These are phyloP conservation scores for Orientallactaga bullata DNA, from an alignment of 2,113 vertebrate species.

Conservation along the genomic window DNA sequence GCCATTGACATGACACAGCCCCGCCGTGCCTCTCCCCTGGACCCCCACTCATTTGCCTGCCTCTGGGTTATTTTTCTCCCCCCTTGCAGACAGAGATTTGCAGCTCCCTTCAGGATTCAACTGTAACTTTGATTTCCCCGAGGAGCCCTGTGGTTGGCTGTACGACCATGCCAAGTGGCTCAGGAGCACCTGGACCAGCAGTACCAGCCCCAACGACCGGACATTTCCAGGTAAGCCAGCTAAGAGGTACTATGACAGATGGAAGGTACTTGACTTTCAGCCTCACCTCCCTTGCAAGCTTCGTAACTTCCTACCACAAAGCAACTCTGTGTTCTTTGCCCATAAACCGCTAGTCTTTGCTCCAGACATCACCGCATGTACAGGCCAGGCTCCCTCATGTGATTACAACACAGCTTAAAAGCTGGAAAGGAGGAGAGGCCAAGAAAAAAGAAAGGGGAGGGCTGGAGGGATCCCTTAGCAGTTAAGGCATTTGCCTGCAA, in stretches of 20 bases:
- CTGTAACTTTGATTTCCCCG: constrained; percentile 94
- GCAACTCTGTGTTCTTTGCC: constrained; percentile 25
- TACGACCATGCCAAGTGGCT: constrained; percentile 92
- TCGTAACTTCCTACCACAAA: neutral
- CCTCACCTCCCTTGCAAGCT: neutral
- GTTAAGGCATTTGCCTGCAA: too few species aligned
- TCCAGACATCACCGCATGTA: neutral
- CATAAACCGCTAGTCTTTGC: constrained; percentile 56
- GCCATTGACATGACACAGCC: constrained; percentile 79
- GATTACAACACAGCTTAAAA: constrained; percentile 2
- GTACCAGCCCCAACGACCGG: constrained; percentile 86
- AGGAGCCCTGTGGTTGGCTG: constrained; percentile 95
- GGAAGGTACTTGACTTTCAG: too few species aligned
- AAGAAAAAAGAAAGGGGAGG: constrained; percentile 19
- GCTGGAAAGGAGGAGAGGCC: neutral
- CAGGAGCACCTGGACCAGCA: constrained; percentile 87
- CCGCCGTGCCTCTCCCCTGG: constrained; percentile 70
- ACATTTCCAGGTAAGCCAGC: constrained; percentile 86
- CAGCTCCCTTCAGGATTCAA: constrained; percentile 91
- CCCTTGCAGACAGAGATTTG: constrained; percentile 84
- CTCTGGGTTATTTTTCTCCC: constrained; percentile 74
- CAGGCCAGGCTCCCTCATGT: neutral
- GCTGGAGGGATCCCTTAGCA: too few species aligned
- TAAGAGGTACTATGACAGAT: rapidly evolving
- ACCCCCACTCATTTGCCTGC: constrained; percentile 74